Evolutionary conservation across 2,113 vertebrate species (phyloP).

Genomic region (Ploceus nigricollis): DNA sequence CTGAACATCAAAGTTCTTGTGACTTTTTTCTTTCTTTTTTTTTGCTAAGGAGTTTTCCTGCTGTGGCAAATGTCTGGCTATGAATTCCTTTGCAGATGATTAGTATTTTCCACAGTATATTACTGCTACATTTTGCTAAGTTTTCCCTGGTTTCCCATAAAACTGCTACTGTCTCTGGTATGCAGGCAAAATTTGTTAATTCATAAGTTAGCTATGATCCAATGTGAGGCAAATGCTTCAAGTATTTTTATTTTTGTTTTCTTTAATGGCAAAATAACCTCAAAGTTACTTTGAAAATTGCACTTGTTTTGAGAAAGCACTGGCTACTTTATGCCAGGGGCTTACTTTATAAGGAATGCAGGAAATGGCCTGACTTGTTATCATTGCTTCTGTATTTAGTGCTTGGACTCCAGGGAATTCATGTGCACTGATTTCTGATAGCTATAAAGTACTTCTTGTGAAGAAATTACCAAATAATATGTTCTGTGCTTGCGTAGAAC

Average conservation of each 20-base stretch:
- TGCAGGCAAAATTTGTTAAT: not conserved
- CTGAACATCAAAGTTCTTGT: not conserved
- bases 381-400: constrained; percentile 47
- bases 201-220: not conserved
- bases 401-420: constrained; percentile 2
- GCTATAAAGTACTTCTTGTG: not conserved
- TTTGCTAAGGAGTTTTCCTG: constrained; percentile 31
- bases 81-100: constrained; percentile 39
- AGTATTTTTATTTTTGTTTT: not conserved
- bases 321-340: not conserved
- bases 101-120: constrained; percentile 19
- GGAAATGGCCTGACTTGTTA: constrained; percentile 20
- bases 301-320: not conserved
- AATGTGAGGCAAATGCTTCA: not conserved
- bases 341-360: constrained; percentile 12
- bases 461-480: not conserved
- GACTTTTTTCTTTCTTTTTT: not conserved
- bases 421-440: not conserved
- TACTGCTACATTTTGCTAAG: not conserved
- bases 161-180: not conserved
- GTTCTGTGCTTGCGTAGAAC: not conserved
- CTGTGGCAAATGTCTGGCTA: not conserved
- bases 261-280: not conserved
- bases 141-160: not conserved
- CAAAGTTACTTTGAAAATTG: not conserved